Evolutionary conservation across 92 coral and sea anemone species (phyloP).

Genomic region (Diadumene lineata): DNA sequence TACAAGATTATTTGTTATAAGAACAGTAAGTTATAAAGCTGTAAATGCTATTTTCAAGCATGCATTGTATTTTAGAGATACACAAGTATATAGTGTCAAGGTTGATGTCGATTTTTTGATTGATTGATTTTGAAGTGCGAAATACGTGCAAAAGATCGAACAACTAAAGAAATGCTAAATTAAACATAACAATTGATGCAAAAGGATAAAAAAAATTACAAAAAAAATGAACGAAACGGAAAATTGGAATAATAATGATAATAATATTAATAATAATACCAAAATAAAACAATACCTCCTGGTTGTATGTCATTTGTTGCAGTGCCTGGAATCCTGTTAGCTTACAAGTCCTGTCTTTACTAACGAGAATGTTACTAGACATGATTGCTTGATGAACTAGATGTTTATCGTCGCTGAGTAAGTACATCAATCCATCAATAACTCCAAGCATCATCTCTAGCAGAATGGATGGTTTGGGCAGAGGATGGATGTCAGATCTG

Average conservation of each 20-base stretch:
- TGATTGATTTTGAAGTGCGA: too few species aligned
- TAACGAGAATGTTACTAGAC: constrained; percentile 12
- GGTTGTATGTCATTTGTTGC: constrained; percentile 1
- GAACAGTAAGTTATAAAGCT: too few species aligned
- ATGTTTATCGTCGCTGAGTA: not conserved
- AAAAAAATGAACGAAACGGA: too few species aligned
- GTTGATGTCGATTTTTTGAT: too few species aligned
- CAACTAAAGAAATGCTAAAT: too few species aligned
- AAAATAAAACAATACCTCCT: not conserved
- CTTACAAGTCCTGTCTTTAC: constrained; percentile 1
- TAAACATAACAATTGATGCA: too few species aligned
- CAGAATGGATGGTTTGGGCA: constrained; percentile 21
- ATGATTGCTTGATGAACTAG: constrained; percentile 8
- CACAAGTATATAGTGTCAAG: too few species aligned
- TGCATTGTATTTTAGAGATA: too few species aligned
- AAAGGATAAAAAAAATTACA: not conserved
- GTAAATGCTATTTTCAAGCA: too few species aligned
- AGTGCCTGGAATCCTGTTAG: constrained; percentile 20
- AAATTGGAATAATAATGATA: too few species aligned
- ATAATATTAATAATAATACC: not conserved
- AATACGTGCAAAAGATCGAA: too few species aligned
- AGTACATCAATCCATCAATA: constrained; percentile 2
- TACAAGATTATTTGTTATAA: not conserved
- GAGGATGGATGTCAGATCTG: constrained; percentile 2
- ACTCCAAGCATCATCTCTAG: constrained; percentile 12